Conservation (phyloP, 1,140 invertebrate genomes). For the Papilio polytes region DNA sequence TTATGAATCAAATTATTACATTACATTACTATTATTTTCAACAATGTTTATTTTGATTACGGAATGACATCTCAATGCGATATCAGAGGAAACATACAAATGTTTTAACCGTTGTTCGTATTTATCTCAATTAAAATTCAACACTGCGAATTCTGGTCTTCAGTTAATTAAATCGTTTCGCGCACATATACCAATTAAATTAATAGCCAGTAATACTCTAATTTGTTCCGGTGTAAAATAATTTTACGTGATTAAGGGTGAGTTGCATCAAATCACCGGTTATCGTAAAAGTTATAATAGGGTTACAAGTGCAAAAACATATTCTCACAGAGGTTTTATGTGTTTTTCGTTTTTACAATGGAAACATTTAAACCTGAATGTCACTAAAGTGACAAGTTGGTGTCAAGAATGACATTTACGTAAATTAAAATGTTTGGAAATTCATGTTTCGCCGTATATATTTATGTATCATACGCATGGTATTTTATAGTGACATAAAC, state of each 20-base stretch:
- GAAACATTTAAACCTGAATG: too few relatives aligned
- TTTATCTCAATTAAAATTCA: background rate
- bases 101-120: background rate
- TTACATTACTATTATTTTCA: background rate
- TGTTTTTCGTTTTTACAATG: too few relatives aligned
- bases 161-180: conserved; percentile 11
- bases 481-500: too few relatives aligned
- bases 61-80: background rate
- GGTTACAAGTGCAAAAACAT: too few relatives aligned
- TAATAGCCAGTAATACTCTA: background rate
- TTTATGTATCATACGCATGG: too few relatives aligned
- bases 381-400: too few relatives aligned
- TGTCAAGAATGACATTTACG: too few relatives aligned
- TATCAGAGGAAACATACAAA: background rate
- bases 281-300: too few relatives aligned
- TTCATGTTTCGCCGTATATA: too few relatives aligned
- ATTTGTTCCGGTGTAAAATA: background rate
- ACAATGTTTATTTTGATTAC: background rate
- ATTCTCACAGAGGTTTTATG: too few relatives aligned
- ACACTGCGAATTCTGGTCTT: background rate
- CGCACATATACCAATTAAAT: background rate
- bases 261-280: too few relatives aligned
- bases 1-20: background rate
- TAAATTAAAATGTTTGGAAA: too few relatives aligned
- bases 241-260: background rate